phyloP scores from a whole-genome alignment of 1,140 invertebrate species.

The Cotesia vestalis region DNA sequence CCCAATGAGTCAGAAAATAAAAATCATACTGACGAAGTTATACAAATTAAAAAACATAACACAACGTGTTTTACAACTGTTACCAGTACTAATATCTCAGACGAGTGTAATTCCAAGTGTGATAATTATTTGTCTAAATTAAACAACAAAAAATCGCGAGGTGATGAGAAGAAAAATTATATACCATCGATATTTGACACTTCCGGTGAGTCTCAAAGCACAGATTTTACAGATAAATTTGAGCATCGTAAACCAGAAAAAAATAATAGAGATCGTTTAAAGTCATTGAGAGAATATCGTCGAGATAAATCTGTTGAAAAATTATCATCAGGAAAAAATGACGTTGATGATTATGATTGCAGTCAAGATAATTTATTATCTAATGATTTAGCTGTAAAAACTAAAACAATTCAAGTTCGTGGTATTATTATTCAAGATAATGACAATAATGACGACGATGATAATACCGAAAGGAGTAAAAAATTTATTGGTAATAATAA shows the following conservation, averaged over 20 bases:
- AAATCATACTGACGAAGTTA: neutral
- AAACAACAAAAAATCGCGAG: neutral
- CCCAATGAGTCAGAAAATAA: slow-evolving; percentile 14
- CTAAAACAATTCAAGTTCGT: neutral
- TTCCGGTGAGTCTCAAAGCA: slow-evolving; percentile 32
- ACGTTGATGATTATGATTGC: slow-evolving; percentile 1
- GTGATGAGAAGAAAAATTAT: slow-evolving; percentile 12
- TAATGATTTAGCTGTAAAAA: neutral
- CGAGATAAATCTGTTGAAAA: slow-evolving; percentile 25
- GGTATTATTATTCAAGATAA: neutral
- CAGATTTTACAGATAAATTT: slow-evolving; percentile 31
- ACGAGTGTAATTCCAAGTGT: slow-evolving; percentile 1
- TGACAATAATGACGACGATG: neutral
- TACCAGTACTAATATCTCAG: neutral
- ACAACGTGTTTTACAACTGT: neutral
- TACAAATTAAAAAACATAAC: neutral
- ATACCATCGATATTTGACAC: slow-evolving; percentile 34
- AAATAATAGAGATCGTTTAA: slow-evolving; percentile 20
- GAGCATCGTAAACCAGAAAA: slow-evolving; percentile 13
- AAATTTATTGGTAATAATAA: slow-evolving; percentile 7
- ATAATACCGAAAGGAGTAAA: too few relatives aligned
- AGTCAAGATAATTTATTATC: slow-evolving; percentile 33
- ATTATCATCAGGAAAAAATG: slow-evolving; percentile 14
- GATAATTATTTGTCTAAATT: slow-evolving; percentile 5
- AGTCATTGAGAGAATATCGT: slow-evolving; percentile 3